Evolutionary conservation across 2,113 vertebrate species (phyloP).

Genomic region (Podarcis raffonei): DNA sequence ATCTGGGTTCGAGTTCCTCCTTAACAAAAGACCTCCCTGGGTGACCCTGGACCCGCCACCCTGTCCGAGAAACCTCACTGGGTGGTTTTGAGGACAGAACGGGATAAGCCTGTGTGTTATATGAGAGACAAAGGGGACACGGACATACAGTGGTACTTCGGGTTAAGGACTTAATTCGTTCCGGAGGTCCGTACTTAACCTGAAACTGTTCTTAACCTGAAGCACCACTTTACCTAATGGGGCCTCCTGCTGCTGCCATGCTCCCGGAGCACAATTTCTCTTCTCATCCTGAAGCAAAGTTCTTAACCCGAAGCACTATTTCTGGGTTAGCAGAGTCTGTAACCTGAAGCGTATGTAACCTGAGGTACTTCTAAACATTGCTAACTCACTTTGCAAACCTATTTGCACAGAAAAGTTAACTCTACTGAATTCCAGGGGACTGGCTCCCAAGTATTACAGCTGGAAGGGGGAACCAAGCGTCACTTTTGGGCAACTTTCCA

Average conservation of each 20-base stretch:
- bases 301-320: too few species aligned
- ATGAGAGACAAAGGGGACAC: not conserved
- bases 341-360: too few species aligned
- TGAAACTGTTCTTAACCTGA: too few species aligned
- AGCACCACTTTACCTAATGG: too few species aligned
- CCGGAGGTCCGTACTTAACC: too few species aligned
- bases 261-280: too few species aligned
- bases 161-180: too few species aligned
- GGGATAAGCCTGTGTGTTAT: not conserved
- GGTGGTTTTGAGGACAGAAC: not conserved
- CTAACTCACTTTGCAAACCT: not conserved
- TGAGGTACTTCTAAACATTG: not conserved
- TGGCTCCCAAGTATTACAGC: not conserved
- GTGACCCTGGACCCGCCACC: not conserved
- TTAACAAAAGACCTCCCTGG: not conserved
- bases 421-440: not conserved
- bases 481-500: too few species aligned
- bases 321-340: too few species aligned
- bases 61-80: not conserved
- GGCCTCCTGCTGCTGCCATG: too few species aligned
- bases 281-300: too few species aligned
- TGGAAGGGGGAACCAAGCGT: not conserved
- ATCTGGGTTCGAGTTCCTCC: not conserved
- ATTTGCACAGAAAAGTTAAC: not conserved
- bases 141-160: too few species aligned